Evolutionary conservation across 2,113 vertebrate species (phyloP), one percentile per base, ranked within the genome.

Genomic region (Perca fluviatilis): DNA sequence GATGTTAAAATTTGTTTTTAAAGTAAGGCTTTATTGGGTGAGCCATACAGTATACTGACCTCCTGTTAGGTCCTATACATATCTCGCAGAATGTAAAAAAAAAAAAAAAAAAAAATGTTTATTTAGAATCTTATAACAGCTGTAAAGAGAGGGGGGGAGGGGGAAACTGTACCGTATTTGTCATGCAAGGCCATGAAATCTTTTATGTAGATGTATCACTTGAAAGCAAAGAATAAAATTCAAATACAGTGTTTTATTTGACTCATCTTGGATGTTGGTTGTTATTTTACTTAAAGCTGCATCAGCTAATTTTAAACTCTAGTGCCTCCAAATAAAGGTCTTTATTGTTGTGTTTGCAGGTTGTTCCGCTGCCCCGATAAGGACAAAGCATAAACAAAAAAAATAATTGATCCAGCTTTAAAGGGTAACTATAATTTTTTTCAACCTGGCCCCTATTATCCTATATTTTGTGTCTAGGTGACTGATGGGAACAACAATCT

Each of bases 161-260:
- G 27, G 27, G 68, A 82, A 67, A 16, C 16, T 79, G 73, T 93
- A 88, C 56, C 58, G 79, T 93, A 79, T 50, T 75, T 94, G 89
- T 95, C 92, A 91, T 92, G 87, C 86, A n/a, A 95, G 86, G 88
- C 91, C 91, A 94, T 92, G 68, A 78, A 88, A 87, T 90, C 78
- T 90, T 93, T 93, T 89, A 88, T 43, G 64, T 95, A 93, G 93
- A 86, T 95, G 95, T 95, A 88, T 91, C 88, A 91, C 89, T 95
- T 90, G 72, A 94, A 90, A 85, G 72, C 81, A 83, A 83, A 79
- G 33, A 92, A 92, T 91, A 78, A 91, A 94, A 94, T 86, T 81
- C 21, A 88, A 90, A 81, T 88, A 71, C 58, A 84, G 88, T 82
- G 77, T 87, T 90, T 84, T 84, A 78, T 78, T 67, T 33, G 69